Percentiles rank a stretch among this genome's conserved stretches.
phyloP scores from a whole-genome alignment of 2,888 invertebrate genomes.

The Hylaea fasciaria region DNA sequence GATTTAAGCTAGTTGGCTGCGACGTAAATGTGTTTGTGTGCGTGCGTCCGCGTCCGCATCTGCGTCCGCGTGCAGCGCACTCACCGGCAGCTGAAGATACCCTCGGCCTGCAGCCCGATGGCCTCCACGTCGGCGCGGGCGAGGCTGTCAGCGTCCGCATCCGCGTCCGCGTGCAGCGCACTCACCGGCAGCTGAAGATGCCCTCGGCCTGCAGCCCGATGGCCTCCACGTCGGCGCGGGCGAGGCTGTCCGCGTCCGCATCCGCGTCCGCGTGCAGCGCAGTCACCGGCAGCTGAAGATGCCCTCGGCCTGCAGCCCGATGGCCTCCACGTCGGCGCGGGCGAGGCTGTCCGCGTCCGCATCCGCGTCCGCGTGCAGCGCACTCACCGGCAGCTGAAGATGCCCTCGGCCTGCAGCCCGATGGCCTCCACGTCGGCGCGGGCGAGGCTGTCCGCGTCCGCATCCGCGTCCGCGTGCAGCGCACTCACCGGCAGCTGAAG shows the following conservation, averaged over 20 bases:
- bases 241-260: slow-evolving; percentile 66
- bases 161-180: too few relatives aligned
- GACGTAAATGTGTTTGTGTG: too few relatives aligned
- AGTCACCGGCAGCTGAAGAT: slow-evolving; percentile 94
- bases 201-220: slow-evolving; percentile 97
- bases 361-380: too few relatives aligned
- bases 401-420: slow-evolving; percentile 96
- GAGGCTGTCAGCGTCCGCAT: slow-evolving; percentile 64
- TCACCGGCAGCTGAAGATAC: slow-evolving; percentile 95
- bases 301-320: slow-evolving; percentile 96
- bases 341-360: slow-evolving; percentile 67
- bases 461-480: too few relatives aligned
- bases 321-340: slow-evolving; percentile 95
- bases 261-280: too few relatives aligned
- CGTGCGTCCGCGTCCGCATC: too few relatives aligned
- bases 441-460: slow-evolving; percentile 67
- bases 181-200: slow-evolving; percentile 94
- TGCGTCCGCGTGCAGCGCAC: too few relatives aligned
- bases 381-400: slow-evolving; percentile 93
- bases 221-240: slow-evolving; percentile 94
- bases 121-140: slow-evolving; percentile 94
- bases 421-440: slow-evolving; percentile 96
- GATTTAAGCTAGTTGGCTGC: too few relatives aligned
- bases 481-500: slow-evolving; percentile 92
- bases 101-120: slow-evolving; percentile 96